Base-by-base conservation (phyloP, 2,888 invertebrate species). In the Thera britannica region DNA sequence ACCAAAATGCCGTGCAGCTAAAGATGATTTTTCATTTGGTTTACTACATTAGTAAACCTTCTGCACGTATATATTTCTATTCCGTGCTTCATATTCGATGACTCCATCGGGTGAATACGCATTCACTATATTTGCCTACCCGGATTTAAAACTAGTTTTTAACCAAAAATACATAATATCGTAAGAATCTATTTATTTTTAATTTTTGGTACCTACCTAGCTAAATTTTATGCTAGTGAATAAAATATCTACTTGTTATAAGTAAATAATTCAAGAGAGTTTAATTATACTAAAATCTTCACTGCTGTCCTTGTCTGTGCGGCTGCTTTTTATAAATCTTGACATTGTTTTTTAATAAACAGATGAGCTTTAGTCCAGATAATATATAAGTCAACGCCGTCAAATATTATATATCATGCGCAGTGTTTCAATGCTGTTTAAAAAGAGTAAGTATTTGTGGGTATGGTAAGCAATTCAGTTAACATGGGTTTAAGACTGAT, bases 81-180 rank as follows among this genome's bases (percentile, higher is more conserved):
- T 23, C 23, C 23, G 23, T 46, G 2, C 11, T 11, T 8, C 9
- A 46, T 6, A 11, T 8, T 46, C 4, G 66, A 66, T 61, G 66
- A 66, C 61, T 61, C 49, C 49, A 61, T 66, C 55, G 41, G 49
- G 3, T 48, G 2, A 1, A 3, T n/a, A 49, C 9, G 2, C 2
- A 46, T 7, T 9, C 2, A 46, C 1, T 46, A 9, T 9, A 46
- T 1, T 9, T 9, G 44, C 38, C 6, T 44, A 65, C 62, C 62
- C 67, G 62, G 67, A 74, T 72, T 72, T 71, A 67, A 68, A 69
- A 62, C 64, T 56, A 61, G 67, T 56, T 63, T 67, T 62, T 11
- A 60, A 51, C 61, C 48, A 41, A 65, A 58, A 48, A 52, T 49
- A 62, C 11, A 11, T 8, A 55, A 23, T 5, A 3, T 38, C 35